phyloP scores from a whole-genome alignment of 23 tunicate genomes.

The Botrylloides violaceus region DNA sequence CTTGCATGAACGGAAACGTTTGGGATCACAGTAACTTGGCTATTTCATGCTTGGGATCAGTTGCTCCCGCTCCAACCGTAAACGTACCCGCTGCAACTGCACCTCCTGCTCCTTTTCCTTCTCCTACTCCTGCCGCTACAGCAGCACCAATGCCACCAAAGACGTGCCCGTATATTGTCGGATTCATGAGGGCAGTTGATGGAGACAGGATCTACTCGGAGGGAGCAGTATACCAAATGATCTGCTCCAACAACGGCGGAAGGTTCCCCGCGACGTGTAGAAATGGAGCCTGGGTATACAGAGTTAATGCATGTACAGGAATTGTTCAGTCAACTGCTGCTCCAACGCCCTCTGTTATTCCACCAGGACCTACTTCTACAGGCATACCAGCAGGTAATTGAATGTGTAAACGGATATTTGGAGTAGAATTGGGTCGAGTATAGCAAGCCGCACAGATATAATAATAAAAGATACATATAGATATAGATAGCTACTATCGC shows the following conservation, averaged over 20 bases:
- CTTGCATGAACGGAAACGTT: background rate
- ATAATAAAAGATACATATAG: no score
- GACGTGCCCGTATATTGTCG: background rate
- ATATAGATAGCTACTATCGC: no score
- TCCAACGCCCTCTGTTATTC: background rate
- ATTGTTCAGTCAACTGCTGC: background rate
- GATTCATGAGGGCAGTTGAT: background rate
- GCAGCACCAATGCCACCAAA: background rate
- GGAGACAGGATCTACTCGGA: background rate
- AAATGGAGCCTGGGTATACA: constrained; percentile 6
- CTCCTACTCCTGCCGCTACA: background rate
- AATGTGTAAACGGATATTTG: no score
- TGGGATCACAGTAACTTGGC: background rate
- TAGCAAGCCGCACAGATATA: no score
- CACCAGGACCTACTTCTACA: background rate
- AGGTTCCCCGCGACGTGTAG: background rate
- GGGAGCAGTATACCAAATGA: background rate
- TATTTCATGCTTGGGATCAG: background rate
- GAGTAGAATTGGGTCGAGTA: no score
- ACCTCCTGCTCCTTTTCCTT: background rate
- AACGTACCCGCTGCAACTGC: no score
- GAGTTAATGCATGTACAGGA: background rate
- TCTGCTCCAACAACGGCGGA: background rate
- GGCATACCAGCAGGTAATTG: no score
- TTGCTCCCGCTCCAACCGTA: no score